Conservation (phyloP, 2,797 vertebrate species). For the Erethizon dorsatum region DNA sequence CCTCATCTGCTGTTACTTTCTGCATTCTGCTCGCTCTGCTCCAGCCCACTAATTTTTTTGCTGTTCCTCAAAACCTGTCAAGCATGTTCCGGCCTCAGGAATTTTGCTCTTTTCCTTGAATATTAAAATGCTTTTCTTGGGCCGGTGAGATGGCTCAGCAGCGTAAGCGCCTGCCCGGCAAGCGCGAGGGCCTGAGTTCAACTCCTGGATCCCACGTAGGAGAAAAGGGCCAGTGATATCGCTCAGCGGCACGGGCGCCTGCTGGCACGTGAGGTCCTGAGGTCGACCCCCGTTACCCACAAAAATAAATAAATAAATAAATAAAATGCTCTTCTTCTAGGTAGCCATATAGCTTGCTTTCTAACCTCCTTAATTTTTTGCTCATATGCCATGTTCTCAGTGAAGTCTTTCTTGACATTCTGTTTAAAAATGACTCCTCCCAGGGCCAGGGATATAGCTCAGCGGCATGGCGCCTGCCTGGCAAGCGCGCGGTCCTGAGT, state of each 20-base stretch:
- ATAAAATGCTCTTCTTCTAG: not conserved
- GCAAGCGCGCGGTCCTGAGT: too few species aligned
- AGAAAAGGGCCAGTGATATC: too few species aligned
- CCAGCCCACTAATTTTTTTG: not conserved
- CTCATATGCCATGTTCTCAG: constrained; percentile 19
- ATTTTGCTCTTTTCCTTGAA: constrained; percentile 32
- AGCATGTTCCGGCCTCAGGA: not conserved
- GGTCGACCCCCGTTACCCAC: too few species aligned
- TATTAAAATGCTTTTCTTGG: constrained; percentile 20
- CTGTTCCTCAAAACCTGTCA: constrained; percentile 7
- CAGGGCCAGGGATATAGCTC: not conserved
- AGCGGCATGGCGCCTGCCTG: too few species aligned
- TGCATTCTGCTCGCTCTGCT: not conserved
- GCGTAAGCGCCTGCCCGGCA: too few species aligned
- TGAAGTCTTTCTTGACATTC: constrained; percentile 35
- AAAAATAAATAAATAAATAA: too few species aligned
- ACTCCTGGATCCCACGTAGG: too few species aligned
- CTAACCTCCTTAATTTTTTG: constrained; percentile 28
- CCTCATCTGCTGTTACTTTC: not conserved
- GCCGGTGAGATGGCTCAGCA: too few species aligned
- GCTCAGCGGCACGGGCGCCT: too few species aligned
- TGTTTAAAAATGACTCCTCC: not conserved
- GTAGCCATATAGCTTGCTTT: not conserved
- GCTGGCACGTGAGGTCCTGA: too few species aligned
- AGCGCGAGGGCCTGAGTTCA: too few species aligned